phyloP scores from a whole-genome alignment of 2,113 vertebrate genomes.

The Labeo catla region DNA sequence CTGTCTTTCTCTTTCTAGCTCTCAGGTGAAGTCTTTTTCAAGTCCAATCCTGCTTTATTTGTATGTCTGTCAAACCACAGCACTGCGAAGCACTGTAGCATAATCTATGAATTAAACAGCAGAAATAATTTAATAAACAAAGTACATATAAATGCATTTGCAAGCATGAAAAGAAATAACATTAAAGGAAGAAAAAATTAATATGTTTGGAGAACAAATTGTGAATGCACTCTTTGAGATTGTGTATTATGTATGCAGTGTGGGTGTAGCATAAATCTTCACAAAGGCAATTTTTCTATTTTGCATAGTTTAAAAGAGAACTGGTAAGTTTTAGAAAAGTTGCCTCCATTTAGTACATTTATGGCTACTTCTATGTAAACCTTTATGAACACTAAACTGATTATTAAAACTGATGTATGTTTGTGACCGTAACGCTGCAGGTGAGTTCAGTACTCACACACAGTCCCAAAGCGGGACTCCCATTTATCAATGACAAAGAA shows the following conservation, averaged over 20 bases:
- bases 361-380: not conserved
- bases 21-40: conserved; percentile 1
- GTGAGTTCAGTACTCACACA: not conserved
- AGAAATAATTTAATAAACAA: conserved; percentile 21
- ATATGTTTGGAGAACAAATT: conserved; percentile 9
- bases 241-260: conserved; percentile 12
- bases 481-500: conserved; percentile 16
- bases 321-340: not conserved
- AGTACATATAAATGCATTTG: not conserved
- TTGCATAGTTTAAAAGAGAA: not conserved
- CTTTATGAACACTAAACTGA: not conserved
- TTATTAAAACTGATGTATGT: not conserved
- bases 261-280: conserved; percentile 14
- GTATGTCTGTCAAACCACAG: conserved; percentile 10
- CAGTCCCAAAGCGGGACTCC: not conserved
- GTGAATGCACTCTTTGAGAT: conserved; percentile 24
- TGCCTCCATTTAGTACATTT: not conserved
- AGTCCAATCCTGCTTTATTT: not conserved
- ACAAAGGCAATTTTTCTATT: not conserved
- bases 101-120: conserved; percentile 27
- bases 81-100: conserved; percentile 11
- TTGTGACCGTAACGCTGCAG: not conserved
- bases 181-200: conserved; percentile 2
- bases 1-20: not conserved
- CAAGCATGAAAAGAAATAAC: conserved; percentile 1